phyloP scores from a whole-genome alignment of 2,888 invertebrate species.

The Caenorhabditis sp. region DNA sequence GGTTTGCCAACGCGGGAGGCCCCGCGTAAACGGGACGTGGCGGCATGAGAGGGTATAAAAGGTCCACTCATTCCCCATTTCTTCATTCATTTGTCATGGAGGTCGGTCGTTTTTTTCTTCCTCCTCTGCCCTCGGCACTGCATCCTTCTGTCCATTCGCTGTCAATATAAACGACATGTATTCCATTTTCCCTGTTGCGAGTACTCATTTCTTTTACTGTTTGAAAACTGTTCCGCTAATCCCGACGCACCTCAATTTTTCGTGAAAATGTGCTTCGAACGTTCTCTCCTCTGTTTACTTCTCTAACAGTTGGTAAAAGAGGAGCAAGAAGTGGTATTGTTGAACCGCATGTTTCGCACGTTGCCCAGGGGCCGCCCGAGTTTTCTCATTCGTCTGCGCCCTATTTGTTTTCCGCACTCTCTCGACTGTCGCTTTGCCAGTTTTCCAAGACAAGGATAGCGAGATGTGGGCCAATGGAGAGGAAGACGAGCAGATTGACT shows the following conservation, averaged over 20 bases:
- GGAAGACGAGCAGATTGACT: conserved; percentile 29
- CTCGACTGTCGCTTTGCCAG: conserved; percentile 12
- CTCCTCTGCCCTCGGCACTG: not conserved
- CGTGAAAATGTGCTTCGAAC: conserved; percentile 17
- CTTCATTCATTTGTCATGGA: conserved; percentile 7
- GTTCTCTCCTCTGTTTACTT: conserved; percentile 49
- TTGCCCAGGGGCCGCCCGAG: conserved; percentile 53
- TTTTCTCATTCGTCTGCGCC: conserved; percentile 4
- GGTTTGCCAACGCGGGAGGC: no score
- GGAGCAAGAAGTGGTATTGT: conserved; percentile 17
- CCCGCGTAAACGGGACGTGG: no score
- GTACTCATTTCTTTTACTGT: not conserved
- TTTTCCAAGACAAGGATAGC: conserved; percentile 4
- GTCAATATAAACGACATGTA: not conserved
- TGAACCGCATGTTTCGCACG: conserved; percentile 62
- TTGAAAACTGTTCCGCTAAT: not conserved
- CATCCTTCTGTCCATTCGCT: not conserved
- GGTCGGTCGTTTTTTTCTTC: conserved; percentile 18
- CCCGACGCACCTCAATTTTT: not conserved
- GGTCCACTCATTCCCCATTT: not conserved
- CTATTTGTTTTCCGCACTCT: not conserved
- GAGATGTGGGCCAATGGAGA: conserved; percentile 13
- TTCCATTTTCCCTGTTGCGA: not conserved
- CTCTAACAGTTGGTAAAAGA: conserved; percentile 17
- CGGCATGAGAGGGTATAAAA: no score